Conservation (phyloP, 2,113 vertebrate genomes). For the Danio rerio region DNA sequence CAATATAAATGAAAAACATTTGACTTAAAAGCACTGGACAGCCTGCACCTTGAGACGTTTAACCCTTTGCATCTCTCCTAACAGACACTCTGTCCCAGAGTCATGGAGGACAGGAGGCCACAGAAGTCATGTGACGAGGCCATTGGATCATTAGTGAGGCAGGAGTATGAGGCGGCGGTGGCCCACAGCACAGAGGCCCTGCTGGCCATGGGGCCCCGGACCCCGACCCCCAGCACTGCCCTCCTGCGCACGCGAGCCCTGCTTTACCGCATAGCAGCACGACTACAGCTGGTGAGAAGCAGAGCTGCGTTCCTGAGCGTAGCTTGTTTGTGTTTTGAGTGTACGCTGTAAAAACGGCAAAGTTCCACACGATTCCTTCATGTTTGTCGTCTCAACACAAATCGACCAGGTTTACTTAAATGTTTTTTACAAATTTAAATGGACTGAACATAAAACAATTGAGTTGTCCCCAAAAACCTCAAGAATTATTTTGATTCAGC, state of each 20-base stretch:
- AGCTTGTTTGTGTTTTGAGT: background rate
- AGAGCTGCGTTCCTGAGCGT: background rate
- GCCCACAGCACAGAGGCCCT: conserved; percentile 94
- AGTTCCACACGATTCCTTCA: no score
- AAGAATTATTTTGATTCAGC: no score
- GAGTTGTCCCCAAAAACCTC: no score
- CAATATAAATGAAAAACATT: no score
- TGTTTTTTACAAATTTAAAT: no score
- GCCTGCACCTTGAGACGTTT: background rate
- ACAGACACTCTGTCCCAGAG: conserved; percentile 95
- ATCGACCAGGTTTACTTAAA: no score
- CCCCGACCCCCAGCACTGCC: conserved; percentile 76
- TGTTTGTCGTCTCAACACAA: no score
- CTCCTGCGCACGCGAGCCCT: conserved; percentile 90
- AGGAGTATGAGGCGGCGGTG: conserved; percentile 94
- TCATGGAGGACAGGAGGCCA: conserved; percentile 99
- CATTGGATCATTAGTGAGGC: conserved; percentile 92
- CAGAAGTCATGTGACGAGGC: conserved; percentile 99
- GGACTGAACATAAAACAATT: no score
- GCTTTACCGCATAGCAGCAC: conserved; percentile 94
- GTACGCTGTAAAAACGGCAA: no score
- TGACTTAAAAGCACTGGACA: no score
- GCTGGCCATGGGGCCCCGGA: conserved; percentile 85
- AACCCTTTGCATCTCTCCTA: background rate
- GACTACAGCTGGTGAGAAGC: conserved; percentile 91